These are phyloP conservation scores for Dendrolimus kikuchii DNA, from an alignment of 1,140 invertebrate genomes.

Conservation along the genomic window DNA sequence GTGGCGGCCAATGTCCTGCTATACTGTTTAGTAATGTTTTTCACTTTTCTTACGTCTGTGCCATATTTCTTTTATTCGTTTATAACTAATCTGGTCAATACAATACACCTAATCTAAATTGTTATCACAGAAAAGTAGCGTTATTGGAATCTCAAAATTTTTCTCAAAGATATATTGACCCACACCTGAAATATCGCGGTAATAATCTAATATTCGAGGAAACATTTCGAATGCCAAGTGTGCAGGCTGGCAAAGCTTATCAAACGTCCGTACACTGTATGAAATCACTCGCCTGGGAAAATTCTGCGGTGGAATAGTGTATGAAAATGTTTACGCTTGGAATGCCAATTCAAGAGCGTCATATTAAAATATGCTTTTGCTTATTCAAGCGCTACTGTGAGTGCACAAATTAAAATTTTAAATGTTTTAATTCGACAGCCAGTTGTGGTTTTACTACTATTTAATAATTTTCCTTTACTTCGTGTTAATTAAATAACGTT, in stretches of 20 bases:
- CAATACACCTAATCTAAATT: too few relatives aligned
- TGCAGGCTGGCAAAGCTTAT: conserved; percentile 24
- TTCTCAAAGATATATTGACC: conserved; percentile 7
- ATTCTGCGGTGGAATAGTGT: conserved; percentile 25
- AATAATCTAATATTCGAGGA: conserved; percentile 15
- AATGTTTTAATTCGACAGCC: conserved; percentile 17
- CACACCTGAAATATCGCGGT: conserved; percentile 10
- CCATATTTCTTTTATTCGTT: too few relatives aligned
- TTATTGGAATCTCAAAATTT: too few relatives aligned
- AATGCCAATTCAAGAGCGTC: conserved; percentile 18
- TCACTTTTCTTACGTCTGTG: too few relatives aligned
- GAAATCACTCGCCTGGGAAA: conserved; percentile 24
- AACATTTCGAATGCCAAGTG: conserved; percentile 20
- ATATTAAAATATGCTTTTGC: conserved; percentile 19
- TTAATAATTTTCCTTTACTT: conserved; percentile 4
- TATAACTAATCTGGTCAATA: too few relatives aligned
- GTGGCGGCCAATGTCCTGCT: too few relatives aligned
- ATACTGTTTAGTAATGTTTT: too few relatives aligned
- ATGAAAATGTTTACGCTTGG: conserved; percentile 28
- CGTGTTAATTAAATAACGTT: not conserved
- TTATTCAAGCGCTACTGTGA: conserved; percentile 5
- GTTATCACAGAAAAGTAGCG: too few relatives aligned
- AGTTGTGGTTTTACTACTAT: conserved; percentile 8
- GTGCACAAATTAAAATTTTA: not conserved
- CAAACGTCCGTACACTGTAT: conserved; percentile 27